A percentile compares a stretch with the other conserved stretches of the same genome.
These are phyloP conservation scores for Acestrorhynchus altus DNA, from an alignment of 2,797 vertebrate species.

Conservation along the genomic window DNA sequence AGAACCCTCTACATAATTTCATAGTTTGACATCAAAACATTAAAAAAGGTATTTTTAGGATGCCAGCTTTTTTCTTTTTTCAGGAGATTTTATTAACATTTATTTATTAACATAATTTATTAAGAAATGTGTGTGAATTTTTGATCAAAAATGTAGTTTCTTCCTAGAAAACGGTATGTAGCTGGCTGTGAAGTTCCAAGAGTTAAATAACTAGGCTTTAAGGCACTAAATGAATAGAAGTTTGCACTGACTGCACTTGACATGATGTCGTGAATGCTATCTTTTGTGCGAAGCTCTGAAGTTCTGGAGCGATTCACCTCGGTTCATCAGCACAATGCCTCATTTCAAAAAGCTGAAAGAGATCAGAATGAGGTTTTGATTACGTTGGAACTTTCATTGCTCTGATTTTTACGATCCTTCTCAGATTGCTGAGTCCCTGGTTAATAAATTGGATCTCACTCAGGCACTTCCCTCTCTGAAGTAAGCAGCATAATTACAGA, in stretches of 20 bases:
- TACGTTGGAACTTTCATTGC: slow-evolving; percentile 51
- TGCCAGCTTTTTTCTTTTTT: no score
- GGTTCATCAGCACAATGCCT: slow-evolving; percentile 11
- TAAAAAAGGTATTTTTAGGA: no score
- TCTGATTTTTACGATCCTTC: slow-evolving; percentile 57
- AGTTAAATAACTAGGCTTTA: no score
- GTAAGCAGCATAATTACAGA: slow-evolving; percentile 65
- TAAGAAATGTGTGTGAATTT: no score
- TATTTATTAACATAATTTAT: no score
- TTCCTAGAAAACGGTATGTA: no score
- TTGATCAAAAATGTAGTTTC: no score
- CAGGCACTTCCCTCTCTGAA: slow-evolving; percentile 59
- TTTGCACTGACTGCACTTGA: not conserved
- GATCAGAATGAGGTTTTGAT: slow-evolving; percentile 51
- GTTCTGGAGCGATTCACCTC: slow-evolving; percentile 25
- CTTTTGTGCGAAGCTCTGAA: not conserved
- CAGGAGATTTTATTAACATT: no score
- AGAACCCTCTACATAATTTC: no score
- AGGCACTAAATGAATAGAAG: no score
- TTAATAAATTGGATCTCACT: slow-evolving; percentile 63
- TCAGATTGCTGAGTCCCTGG: slow-evolving; percentile 59
- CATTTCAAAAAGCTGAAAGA: slow-evolving; percentile 20
- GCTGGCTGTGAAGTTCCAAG: no score
- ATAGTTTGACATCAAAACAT: no score
- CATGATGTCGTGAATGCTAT: not conserved